Conservation (phyloP, 2,888 invertebrate species). For the Megastigmus dorsalis region DNA sequence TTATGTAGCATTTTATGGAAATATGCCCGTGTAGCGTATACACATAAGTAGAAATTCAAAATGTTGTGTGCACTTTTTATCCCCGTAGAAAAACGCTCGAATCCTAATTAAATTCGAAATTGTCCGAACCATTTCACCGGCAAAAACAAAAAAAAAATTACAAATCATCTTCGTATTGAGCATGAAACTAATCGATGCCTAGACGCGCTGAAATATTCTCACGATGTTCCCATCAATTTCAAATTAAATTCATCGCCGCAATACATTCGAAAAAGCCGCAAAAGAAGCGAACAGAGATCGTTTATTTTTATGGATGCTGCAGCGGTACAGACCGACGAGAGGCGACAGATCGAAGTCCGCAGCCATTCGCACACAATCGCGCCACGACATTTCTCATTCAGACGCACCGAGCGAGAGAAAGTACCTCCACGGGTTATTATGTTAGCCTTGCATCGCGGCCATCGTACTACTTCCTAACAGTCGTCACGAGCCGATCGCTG, state of each 20-base stretch:
- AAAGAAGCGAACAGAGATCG: neutral
- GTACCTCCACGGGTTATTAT: slow-evolving; percentile 66
- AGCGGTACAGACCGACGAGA: no score
- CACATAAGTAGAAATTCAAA: neutral
- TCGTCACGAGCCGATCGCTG: slow-evolving; percentile 26
- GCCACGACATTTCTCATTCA: slow-evolving; percentile 32
- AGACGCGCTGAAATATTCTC: neutral
- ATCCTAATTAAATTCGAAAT: neutral
- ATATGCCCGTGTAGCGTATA: neutral
- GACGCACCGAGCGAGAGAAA: slow-evolving; percentile 63
- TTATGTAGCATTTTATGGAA: neutral
- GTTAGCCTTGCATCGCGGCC: slow-evolving; percentile 71
- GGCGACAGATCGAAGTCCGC: slow-evolving; percentile 24
- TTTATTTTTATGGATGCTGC: slow-evolving; percentile 27
- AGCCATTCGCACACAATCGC: slow-evolving; percentile 29
- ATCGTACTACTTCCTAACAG: slow-evolving; percentile 58
- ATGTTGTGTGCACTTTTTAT: neutral
- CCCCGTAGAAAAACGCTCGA: neutral
- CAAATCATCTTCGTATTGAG: slow-evolving; percentile 15
- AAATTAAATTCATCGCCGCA: neutral
- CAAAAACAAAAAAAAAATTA: neutral
- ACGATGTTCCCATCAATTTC: slow-evolving; percentile 25
- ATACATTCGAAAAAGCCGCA: neutral
- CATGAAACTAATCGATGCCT: slow-evolving; percentile 4
- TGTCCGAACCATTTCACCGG: neutral